phyloP scores from a whole-genome alignment of 1,140 invertebrate genomes.

The Brachionus plicatilis region DNA sequence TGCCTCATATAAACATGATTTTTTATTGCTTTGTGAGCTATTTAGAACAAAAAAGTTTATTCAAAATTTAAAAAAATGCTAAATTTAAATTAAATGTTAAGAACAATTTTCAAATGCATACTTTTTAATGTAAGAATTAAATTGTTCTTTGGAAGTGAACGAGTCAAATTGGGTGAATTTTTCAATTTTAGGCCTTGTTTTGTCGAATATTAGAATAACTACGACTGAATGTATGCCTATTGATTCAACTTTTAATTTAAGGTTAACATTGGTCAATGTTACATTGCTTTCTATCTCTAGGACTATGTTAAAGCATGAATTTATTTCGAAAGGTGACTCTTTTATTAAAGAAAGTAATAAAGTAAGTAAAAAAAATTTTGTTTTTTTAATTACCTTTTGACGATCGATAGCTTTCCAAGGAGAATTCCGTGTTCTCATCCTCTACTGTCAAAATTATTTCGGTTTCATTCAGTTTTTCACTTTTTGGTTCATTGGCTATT shows the following conservation, averaged over 20 bases:
- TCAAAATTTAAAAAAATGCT: not conserved
- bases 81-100: not conserved
- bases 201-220: not conserved
- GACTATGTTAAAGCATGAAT: not conserved
- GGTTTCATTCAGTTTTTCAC: slow-evolving; percentile 26
- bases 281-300: slow-evolving; percentile 1
- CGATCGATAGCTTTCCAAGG: not conserved
- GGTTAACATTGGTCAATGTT: not conserved
- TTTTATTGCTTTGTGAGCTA: not conserved
- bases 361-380: not conserved
- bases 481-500: not conserved
- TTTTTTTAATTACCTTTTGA: not conserved
- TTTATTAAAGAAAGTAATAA: not conserved
- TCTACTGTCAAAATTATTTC: not conserved
- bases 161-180: not conserved
- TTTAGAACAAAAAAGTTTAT: not conserved
- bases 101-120: not conserved
- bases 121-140: not conserved
- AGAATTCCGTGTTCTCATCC: not conserved
- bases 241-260: not conserved
- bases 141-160: not conserved
- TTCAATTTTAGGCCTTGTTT: not conserved
- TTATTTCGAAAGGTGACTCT: not conserved
- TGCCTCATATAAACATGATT: not conserved
- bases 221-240: not conserved